These are phyloP conservation scores for Sprattus sprattus DNA, from an alignment of 2,113 vertebrate genomes.

Conservation along the genomic window DNA sequence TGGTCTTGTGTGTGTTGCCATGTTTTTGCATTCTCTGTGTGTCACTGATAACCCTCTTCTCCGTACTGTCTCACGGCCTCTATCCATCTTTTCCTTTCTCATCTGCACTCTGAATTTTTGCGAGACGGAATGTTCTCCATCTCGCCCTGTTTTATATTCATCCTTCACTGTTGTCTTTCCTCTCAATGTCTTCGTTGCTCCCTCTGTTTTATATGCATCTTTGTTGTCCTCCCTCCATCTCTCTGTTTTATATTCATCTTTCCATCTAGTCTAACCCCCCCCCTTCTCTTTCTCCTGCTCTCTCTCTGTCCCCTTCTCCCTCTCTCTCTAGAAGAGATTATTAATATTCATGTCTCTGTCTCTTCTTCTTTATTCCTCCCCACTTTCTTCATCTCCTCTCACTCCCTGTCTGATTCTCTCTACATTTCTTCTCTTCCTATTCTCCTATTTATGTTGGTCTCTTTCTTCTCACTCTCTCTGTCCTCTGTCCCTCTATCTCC, in stretches of 20 bases:
- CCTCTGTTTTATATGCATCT: constrained; percentile 34
- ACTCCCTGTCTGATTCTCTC: constrained; percentile 55
- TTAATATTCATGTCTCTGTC: constrained; percentile 69
- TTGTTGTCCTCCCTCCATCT: constrained; percentile 27
- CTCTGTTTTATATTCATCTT: constrained; percentile 64
- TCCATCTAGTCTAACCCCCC: constrained; percentile 48
- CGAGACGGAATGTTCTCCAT: constrained; percentile 31
- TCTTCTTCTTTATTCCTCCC: constrained; percentile 48
- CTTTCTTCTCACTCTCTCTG: constrained; percentile 34
- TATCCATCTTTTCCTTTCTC: background rate
- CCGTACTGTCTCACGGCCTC: background rate
- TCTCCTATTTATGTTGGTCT: constrained; percentile 24
- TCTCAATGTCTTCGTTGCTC: constrained; percentile 3
- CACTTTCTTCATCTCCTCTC: constrained; percentile 51
- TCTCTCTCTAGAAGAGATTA: constrained; percentile 57
- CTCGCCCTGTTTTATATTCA: constrained; percentile 26
- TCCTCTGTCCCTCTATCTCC: constrained; percentile 35
- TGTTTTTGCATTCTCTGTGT: background rate
- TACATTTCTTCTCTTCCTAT: constrained; percentile 51
- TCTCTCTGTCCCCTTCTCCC: constrained; percentile 19
- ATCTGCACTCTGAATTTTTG: background rate
- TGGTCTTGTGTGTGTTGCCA: background rate
- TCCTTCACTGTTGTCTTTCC: constrained; percentile 6
- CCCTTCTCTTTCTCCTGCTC: constrained; percentile 25
- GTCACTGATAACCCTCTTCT: background rate